Conservation (phyloP, 2,797 vertebrate genomes). For the Gambelia wislizenii region DNA sequence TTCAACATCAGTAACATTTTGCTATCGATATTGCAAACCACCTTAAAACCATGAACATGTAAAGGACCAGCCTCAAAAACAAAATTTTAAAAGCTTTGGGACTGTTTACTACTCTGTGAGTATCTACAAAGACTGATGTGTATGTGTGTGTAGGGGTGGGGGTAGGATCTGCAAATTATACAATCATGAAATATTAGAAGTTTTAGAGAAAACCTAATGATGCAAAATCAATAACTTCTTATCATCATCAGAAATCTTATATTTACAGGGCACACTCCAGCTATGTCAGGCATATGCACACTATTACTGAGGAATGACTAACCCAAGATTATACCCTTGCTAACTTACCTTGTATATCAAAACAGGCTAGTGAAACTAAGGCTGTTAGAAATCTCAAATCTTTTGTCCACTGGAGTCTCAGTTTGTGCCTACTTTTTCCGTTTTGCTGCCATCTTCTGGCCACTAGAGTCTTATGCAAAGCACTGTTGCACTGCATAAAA, state of each 20-base stretch:
- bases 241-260: neutral
- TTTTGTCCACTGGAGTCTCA: slow-evolving; percentile 56
- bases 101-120: neutral
- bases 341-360: slow-evolving; percentile 65
- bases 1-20: slow-evolving; percentile 23
- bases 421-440: slow-evolving; percentile 43
- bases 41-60: slow-evolving; percentile 26
- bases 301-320: neutral
- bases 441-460: slow-evolving; percentile 78
- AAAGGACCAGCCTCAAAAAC: neutral
- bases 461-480: neutral
- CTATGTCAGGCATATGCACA: neutral
- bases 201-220: slow-evolving; percentile 19
- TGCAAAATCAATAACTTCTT: slow-evolving; percentile 4
- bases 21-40: neutral
- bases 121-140: neutral
- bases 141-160: neutral
- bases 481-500: slow-evolving; percentile 24
- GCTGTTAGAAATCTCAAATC: slow-evolving; percentile 50
- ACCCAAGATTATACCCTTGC: slow-evolving; percentile 22
- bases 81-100: neutral
- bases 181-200: neutral
- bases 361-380: slow-evolving; percentile 54
- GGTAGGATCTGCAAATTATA: neutral
- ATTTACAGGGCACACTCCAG: neutral